phyloP scores from a whole-genome alignment of 2,888 invertebrate species.

The Nymphalis urticae region DNA sequence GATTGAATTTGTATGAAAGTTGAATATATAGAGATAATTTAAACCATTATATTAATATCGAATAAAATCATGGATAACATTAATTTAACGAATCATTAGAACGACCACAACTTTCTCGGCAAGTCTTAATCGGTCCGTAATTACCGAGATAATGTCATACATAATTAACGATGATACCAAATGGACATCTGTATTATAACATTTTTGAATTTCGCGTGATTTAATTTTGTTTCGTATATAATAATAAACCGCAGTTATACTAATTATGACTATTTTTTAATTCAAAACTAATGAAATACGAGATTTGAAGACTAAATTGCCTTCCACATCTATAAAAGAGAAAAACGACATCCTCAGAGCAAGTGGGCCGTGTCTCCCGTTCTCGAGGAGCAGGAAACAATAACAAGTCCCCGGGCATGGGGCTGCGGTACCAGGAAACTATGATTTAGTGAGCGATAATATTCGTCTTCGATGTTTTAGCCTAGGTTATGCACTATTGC shows the following conservation, averaged over 20 bases:
- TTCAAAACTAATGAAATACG: neutral
- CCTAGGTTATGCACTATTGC: neutral
- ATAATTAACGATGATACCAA: neutral
- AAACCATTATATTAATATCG: constrained; percentile 1
- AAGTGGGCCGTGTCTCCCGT: constrained; percentile 60
- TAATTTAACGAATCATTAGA: constrained; percentile 12
- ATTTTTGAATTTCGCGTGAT: neutral
- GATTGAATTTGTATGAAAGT: constrained; percentile 24
- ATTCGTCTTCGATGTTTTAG: constrained; percentile 23
- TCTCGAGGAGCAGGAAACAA: constrained; percentile 73
- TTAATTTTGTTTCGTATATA: neutral
- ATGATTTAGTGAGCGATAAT: constrained; percentile 66
- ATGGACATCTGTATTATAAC: neutral
- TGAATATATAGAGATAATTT: neutral
- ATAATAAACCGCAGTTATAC: neutral
- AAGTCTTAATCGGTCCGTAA: constrained; percentile 4
- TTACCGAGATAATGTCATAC: constrained; percentile 3
- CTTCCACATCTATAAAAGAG: constrained; percentile 26
- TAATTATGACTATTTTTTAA: neutral
- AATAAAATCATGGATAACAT: neutral
- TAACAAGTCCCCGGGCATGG: constrained; percentile 66
- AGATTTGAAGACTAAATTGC: constrained; percentile 13
- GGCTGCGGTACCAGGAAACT: constrained; percentile 64
- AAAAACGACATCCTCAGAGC: constrained; percentile 31
- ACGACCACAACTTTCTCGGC: neutral